Evolutionary conservation across 2,888 invertebrate species (phyloP), one percentile per base, ranked within the genome.

Genomic region (Aporophyla lueneburgensis): DNA sequence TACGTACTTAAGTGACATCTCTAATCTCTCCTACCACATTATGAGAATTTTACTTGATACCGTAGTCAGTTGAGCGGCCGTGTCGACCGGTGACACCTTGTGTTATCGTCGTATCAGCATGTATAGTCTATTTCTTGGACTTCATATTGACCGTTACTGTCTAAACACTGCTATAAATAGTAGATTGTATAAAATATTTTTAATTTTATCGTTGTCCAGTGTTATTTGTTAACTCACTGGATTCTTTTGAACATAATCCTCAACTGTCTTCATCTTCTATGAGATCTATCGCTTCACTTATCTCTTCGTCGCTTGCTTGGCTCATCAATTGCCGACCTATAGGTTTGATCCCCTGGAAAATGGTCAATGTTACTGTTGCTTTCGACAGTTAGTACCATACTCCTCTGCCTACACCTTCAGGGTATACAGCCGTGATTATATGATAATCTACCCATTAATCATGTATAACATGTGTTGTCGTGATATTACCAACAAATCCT

Each of bases 11-110:
- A 0, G 61, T 63, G 16, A 56, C 43, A 6, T 27, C 14, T 54
- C 5, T 12, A 51, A 73, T 73, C 62, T 56, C 16, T 33, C 12
- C 12, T 51, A n/a, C 5, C 12, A 58, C 24, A 46, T 51, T 58
- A 62, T 51, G 49, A 58, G 66, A 80, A 84, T 53, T 66, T 43
- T 27, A 69, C 16, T 49, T 21, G 80, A 79, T 14, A 79, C 54
- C n/a, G 6, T 33, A n/a, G 58, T 43, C 21, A 63, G 14, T 58
- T 33, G 66, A 58, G 27, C 16, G 27, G 46, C 10, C 21, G 12
- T 56, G 49, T 74, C n/a, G 1, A 5, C 10, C 9, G 24, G 1
- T 33, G 24, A 65, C 40, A 68, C 49, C 16, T 1, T 14, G 6
- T 58, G 21, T n/a, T 80, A 46, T 70, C 69, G 9, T 27, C n/a